Conservation (phyloP, 2,888 invertebrate genomes). For the Pediacus dermestoides region DNA sequence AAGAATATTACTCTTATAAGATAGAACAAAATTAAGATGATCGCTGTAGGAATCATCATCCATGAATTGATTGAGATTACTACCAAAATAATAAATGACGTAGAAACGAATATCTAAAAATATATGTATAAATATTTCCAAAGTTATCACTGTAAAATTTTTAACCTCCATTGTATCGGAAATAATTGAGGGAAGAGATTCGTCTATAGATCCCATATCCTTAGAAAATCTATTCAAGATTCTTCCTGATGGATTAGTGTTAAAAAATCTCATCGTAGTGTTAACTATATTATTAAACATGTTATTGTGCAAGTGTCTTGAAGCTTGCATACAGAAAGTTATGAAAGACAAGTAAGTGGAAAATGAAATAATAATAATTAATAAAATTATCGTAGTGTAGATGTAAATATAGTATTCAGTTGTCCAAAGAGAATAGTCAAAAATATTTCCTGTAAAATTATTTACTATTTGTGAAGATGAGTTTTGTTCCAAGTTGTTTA, state of each 20-base stretch:
- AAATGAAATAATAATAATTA: conserved; percentile 47
- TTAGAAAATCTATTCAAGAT: conserved; percentile 68
- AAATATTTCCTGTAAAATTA: background rate
- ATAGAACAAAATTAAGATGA: conserved; percentile 66
- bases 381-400: conserved; percentile 26
- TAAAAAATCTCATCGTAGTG: conserved; percentile 63
- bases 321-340: conserved; percentile 51
- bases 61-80: conserved; percentile 66
- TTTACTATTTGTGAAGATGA: conserved; percentile 13
- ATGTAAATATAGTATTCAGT: conserved; percentile 44
- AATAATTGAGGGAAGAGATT: conserved; percentile 48
- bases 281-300: conserved; percentile 54
- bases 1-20: too few species aligned
- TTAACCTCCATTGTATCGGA: conserved; percentile 47
- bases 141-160: too few species aligned
- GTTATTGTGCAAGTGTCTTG: conserved; percentile 53
- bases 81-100: conserved; percentile 59
- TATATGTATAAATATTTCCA: too few species aligned
- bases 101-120: background rate
- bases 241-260: conserved; percentile 58
- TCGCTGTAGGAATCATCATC: conserved; percentile 60
- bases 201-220: conserved; percentile 59
- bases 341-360: conserved; percentile 52
- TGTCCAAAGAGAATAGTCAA: conserved; percentile 17
- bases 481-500: conserved; percentile 37